These are phyloP conservation scores for Amitus sp. DNA, from an alignment of 2,888 invertebrate genomes.

Conservation along the genomic window DNA sequence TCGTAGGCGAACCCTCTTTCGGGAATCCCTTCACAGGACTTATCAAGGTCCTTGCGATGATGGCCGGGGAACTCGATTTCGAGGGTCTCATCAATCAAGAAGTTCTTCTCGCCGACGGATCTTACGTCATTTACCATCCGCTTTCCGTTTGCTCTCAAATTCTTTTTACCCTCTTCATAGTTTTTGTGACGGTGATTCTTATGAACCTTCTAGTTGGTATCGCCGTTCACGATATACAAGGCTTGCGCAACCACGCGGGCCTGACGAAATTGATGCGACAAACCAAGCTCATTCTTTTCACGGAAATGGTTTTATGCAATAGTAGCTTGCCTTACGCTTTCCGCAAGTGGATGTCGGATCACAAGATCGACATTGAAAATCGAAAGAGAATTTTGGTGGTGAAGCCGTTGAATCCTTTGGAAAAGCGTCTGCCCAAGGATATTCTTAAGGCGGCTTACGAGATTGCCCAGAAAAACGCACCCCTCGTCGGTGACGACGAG, in stretches of 20 bases:
- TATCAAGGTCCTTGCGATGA: conserved; percentile 63
- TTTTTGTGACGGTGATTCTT: conserved; percentile 63
- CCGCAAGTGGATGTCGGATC: conserved; percentile 62
- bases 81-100: conserved; percentile 59
- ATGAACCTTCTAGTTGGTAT: conserved; percentile 65
- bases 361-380: conserved; percentile 63
- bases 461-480: conserved; percentile 62
- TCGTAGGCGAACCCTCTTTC: conserved; percentile 60
- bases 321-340: conserved; percentile 62
- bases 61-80: conserved; percentile 64
- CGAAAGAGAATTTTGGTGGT: conserved; percentile 64
- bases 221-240: conserved; percentile 65
- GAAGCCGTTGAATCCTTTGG: conserved; percentile 66
- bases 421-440: conserved; percentile 65
- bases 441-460: conserved; percentile 65
- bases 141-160: conserved; percentile 61
- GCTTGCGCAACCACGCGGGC: conserved; percentile 66
- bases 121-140: conserved; percentile 59
- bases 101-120: conserved; percentile 48
- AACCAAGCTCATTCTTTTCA: conserved; percentile 66
- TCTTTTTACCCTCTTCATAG: conserved; percentile 61
- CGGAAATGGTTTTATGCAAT: conserved; percentile 65
- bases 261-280: conserved; percentile 66
- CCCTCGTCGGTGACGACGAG: conserved; percentile 49
- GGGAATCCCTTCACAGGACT: conserved; percentile 61